Evolutionary conservation across 2,113 vertebrate species (phyloP).

Genomic region (Actinemys pallida): DNA sequence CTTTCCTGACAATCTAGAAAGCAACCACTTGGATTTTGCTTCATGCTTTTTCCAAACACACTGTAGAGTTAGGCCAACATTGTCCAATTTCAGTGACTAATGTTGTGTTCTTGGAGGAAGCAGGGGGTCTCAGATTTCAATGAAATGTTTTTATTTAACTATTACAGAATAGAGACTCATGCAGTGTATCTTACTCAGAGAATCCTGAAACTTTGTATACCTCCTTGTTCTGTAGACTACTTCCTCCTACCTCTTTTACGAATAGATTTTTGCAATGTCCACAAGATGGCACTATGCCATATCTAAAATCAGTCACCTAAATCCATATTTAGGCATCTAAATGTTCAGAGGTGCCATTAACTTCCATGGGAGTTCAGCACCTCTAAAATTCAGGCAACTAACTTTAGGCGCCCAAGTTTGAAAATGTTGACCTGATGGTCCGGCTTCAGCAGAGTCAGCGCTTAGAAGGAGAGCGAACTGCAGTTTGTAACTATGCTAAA

Average conservation of each 20-base stretch:
- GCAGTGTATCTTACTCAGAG: rapidly evolving
- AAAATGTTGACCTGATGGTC: neutral
- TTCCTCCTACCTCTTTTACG: neutral
- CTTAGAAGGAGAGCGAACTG: neutral
- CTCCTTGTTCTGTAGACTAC: constrained; percentile 6
- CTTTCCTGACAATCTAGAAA: neutral
- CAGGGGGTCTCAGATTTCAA: neutral
- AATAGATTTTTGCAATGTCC: constrained; percentile 33
- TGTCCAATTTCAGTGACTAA: neutral
- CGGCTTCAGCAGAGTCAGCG: neutral
- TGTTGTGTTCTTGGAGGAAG: neutral
- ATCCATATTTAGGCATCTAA: constrained; percentile 54
- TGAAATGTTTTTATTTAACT: neutral
- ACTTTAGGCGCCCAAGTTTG: neutral
- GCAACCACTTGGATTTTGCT: neutral
- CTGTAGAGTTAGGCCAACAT: neutral
- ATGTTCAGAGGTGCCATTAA: neutral
- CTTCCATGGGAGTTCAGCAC: neutral
- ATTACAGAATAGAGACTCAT: neutral
- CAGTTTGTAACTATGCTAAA: rapidly evolving
- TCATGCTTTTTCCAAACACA: constrained; percentile 4
- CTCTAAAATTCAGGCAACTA: neutral
- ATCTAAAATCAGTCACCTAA: constrained; percentile 66
- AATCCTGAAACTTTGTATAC: neutral
- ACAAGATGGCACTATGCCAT: constrained; percentile 77